Base-by-base conservation (phyloP, 2,797 vertebrate genomes). In the Nannoperca obscura region DNA sequence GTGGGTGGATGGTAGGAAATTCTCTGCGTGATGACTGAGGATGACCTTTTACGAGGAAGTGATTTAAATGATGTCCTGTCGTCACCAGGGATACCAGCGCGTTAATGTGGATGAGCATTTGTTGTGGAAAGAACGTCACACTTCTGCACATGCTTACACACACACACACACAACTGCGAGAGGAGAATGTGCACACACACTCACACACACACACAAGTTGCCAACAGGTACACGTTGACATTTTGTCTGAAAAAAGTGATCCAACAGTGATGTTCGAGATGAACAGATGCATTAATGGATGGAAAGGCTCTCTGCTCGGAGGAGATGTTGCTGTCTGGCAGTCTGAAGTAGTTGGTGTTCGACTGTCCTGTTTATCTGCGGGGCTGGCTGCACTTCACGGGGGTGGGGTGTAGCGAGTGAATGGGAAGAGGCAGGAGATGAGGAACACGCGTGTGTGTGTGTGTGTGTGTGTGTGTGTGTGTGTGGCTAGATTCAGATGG, bases 1-100 rank as follows among this genome's bases (percentile, higher is more conserved):
- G 24, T 27, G 24, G 24, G 24, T 27, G 24, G 4, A 60, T 42
- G 40, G 50, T 40, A n/a, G 82, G 78, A 17, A 40, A 36, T 70
- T 71, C 70, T 87, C 40, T 76, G 81, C 62, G 74, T 84, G 81
- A 89, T 86, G 76, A 84, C 86, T 74, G 83, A 88, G 84, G 82
- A 75, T 93, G 92, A 93, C 93, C 91, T 94, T 93, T 93, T 71
- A 73, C 22, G 74, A 84, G 83, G 89, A 91, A 89, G 78, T 82
- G 88, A 91, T 91, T 92, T 92, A 87, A 91, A 88, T 83, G 71
- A 82, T 87, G 88, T 76, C 73, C 79, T 85, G 74, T 86, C 78
- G 83, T 93, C 89, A 90, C 90, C 86, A 85, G 80, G 85, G 88
- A 89, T 78, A 83, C 84, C 79, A 52, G 64, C 58, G 89, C 74